phyloP scores from a whole-genome alignment of 2,888 invertebrate species.

The Yponomeuta plumbellus region DNA sequence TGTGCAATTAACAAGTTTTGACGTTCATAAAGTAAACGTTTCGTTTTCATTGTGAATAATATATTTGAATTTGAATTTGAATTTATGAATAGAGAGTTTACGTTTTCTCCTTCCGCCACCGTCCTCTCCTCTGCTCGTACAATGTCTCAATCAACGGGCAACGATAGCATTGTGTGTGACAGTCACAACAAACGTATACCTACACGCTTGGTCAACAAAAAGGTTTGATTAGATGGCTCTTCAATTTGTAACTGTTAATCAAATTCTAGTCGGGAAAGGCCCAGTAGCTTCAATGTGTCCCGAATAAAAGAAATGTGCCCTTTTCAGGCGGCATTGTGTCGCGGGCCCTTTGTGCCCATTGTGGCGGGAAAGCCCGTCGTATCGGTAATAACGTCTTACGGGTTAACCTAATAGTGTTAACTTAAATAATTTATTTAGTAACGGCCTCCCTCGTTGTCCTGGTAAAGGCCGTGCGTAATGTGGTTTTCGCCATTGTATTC shows the following conservation, averaged over 20 bases:
- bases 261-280: constrained; percentile 15
- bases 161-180: not conserved
- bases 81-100: too few relatives aligned
- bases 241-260: constrained; percentile 12
- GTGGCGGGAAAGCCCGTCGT: constrained; percentile 8
- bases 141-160: too few relatives aligned
- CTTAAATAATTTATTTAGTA: constrained; percentile 10
- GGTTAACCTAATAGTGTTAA: constrained; percentile 3
- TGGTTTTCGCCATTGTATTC: not conserved
- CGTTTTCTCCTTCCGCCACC: too few relatives aligned
- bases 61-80: too few relatives aligned
- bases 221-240: not conserved
- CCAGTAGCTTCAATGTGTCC: not conserved
- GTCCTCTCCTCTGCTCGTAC: too few relatives aligned
- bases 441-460: not conserved
- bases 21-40: too few relatives aligned
- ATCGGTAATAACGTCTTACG: constrained; percentile 9
- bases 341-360: constrained; percentile 14
- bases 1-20: too few relatives aligned
- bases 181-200: not conserved
- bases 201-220: not conserved
- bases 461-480: not conserved
- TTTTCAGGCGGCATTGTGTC: constrained; percentile 15
- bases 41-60: too few relatives aligned
- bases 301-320: constrained; percentile 17